These are phyloP conservation scores for Platycercus adscitus DNA, from an alignment of 2,113 vertebrate genomes.

Conservation along the genomic window DNA sequence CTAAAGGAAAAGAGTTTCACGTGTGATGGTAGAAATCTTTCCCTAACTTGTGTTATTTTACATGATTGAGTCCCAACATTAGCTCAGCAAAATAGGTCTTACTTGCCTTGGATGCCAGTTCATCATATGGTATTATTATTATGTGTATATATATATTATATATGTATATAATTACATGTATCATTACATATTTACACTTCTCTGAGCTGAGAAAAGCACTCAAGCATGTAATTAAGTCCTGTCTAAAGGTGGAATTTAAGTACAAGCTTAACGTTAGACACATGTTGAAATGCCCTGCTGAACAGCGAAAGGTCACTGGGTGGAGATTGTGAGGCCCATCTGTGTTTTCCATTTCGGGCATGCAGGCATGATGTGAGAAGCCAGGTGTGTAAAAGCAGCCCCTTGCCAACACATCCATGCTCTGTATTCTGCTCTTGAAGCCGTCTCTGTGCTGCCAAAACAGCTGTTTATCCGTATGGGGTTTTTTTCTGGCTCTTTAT, in stretches of 20 bases:
- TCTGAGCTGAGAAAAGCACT: not conserved
- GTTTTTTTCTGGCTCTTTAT: not conserved
- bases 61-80: fast-evolving
- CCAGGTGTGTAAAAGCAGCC: not conserved
- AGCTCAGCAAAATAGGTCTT: not conserved
- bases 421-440: not conserved
- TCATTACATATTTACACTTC: not conserved
- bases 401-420: fast-evolving
- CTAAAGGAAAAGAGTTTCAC: not conserved
- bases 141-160: too few species aligned
- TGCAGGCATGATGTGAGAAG: not conserved
- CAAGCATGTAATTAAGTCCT: not conserved
- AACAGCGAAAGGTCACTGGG: not conserved
- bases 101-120: not conserved
- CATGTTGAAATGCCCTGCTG: not conserved
- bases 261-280: not conserved
- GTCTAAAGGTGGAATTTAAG: not conserved
- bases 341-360: not conserved
- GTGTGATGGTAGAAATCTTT: not conserved
- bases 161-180: too few species aligned
- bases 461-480: not conserved
- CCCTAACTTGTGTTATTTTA: not conserved
- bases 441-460: not conserved
- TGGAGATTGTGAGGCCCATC: not conserved
- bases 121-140: not conserved